phyloP scores from a whole-genome alignment of 1,140 invertebrate species.

The Drosophila murphyi region DNA sequence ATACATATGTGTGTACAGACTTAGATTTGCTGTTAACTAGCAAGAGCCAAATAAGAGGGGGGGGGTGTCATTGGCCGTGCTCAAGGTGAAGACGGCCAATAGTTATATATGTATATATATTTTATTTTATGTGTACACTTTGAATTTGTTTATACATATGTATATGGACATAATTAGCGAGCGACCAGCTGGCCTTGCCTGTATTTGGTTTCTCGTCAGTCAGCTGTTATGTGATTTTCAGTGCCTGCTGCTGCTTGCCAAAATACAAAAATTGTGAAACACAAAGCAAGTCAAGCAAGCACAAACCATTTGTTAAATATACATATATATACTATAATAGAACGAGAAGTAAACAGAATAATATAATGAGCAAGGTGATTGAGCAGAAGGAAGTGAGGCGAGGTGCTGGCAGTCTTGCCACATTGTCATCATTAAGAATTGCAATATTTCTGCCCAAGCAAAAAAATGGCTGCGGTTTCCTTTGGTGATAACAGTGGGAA shows the following conservation, averaged over 20 bases:
- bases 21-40: constrained; percentile 8
- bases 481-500: constrained; percentile 1
- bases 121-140: constrained; percentile 1
- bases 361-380: not conserved
- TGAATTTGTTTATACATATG: constrained; percentile 16
- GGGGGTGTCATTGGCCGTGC: constrained; percentile 61
- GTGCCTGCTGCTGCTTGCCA: constrained; percentile 52
- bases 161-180: constrained; percentile 30
- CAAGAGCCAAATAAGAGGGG: not conserved
- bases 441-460: no score
- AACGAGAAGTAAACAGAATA: not conserved
- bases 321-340: constrained; percentile 6
- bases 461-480: not conserved
- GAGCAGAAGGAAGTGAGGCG: not conserved
- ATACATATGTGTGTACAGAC: not conserved
- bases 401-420: not conserved
- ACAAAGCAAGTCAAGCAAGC: constrained; percentile 19
- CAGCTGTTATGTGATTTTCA: constrained; percentile 76
- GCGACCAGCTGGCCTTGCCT: constrained; percentile 72
- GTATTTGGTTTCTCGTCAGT: constrained; percentile 59
- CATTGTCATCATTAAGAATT: not conserved
- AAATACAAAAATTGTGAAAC: constrained; percentile 36
- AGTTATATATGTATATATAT: constrained; percentile 6
- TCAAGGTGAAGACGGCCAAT: constrained; percentile 55
- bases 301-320: constrained; percentile 26